Evolutionary conservation across 2,113 vertebrate genomes (phyloP), one percentile per base, ranked within the genome.

Genomic region (Cheilinus undulatus): DNA sequence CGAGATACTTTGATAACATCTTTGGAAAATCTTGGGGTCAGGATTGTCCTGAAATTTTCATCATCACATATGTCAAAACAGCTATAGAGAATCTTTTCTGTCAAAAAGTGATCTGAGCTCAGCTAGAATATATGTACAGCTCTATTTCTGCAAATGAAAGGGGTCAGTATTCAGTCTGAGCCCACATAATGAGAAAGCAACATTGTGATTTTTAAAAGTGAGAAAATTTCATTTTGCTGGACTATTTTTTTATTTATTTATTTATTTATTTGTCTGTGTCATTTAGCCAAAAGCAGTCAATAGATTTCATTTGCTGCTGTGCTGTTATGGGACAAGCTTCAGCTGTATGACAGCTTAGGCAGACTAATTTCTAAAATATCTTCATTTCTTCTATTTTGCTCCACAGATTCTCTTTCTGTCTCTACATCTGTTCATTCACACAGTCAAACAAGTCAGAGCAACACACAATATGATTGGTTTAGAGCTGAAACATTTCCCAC

Each of bases 301-400:
- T 11, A 73, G 22, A 58, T 38, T 67, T 73, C 45, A 46, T 49
- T 52, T 36, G 19, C 26, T 69, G 63, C 17, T 24, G 3, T 69
- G 53, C 51, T 46, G 36, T 42, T 36, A n/a, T n/a, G 30, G 59
- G 73, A 52, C 53, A 69, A 13, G 42, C 24, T 27, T 57, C 19
- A 24, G 17, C 58, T 69, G 57, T 69, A 64, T 34, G 52, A 62
- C 48, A 40, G 17, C 52, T 69, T 50, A 30, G 19, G 59, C 74
- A 51, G 19, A 30, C 23, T 22, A 13, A 59, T 68, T 72, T 62
- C 13, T 52, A 67, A 72, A 51, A 10, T 40, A 38, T n/a, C n/a
- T 19, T 26, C 4, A 20, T 38, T 54, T 49, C 40, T 61, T 9
- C 24, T 38, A 15, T 56, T 66, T 52, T 46, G 12, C 26, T 36